phyloP scores from a whole-genome alignment of 2,888 invertebrate species.

The Pyrocoelia pectoralis region DNA sequence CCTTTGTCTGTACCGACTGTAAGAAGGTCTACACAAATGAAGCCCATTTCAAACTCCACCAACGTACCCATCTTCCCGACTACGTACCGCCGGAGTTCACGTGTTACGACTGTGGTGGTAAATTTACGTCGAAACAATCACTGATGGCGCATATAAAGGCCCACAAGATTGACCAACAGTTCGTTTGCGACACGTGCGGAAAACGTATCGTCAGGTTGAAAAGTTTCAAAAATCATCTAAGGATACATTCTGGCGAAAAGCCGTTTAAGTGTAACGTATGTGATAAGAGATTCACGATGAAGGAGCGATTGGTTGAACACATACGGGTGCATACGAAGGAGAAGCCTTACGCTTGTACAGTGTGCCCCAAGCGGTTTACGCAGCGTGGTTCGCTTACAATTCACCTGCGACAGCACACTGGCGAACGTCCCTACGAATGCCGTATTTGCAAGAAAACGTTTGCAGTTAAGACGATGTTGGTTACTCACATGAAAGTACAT shows the following conservation, averaged over 20 bases:
- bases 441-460: constrained; percentile 66
- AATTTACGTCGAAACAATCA: too few relatives aligned
- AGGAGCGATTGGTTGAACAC: constrained; percentile 52
- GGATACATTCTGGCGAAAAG: constrained; percentile 50
- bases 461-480: constrained; percentile 30
- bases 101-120: too few relatives aligned
- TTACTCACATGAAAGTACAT: constrained; percentile 10
- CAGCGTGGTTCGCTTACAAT: constrained; percentile 66
- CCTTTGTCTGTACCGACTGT: too few relatives aligned
- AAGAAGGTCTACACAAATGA: too few relatives aligned
- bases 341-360: constrained; percentile 52
- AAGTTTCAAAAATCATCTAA: constrained; percentile 48
- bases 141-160: not conserved
- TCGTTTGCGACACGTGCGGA: constrained; percentile 51
- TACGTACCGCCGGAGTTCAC: too few relatives aligned
- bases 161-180: not conserved
- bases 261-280: constrained; percentile 51
- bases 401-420: constrained; percentile 67
- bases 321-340: constrained; percentile 56
- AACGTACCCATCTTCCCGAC: too few relatives aligned
- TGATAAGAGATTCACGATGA: constrained; percentile 49
- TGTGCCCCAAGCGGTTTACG: constrained; percentile 62
- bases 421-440: constrained; percentile 67
- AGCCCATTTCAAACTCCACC: too few relatives aligned
- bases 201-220: constrained; percentile 49